Evolutionary conservation across 2,113 vertebrate species (phyloP).

Genomic region (Baryphthengus martii): DNA sequence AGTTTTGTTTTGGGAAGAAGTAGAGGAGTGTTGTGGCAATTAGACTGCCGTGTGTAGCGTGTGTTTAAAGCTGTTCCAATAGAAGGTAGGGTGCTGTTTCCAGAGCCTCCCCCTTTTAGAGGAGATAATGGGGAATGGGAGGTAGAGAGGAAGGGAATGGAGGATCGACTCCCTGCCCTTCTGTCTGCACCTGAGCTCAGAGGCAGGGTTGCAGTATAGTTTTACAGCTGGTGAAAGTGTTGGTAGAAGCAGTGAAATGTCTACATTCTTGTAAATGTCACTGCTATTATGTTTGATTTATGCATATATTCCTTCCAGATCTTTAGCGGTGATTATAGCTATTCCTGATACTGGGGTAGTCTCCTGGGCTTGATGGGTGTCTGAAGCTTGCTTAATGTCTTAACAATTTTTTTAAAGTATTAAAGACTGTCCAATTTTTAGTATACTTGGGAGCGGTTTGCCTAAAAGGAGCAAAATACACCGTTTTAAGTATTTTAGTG

Average conservation of each 20-base stretch:
- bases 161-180: neutral
- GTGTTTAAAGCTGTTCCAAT: neutral
- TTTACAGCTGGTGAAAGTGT: neutral
- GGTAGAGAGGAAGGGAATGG: neutral
- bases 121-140: neutral
- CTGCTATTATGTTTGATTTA: neutral
- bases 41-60: neutral
- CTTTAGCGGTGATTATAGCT: neutral
- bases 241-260: neutral
- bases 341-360: neutral
- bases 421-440: neutral
- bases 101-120: neutral
- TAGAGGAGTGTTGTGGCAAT: neutral
- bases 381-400: neutral
- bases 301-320: neutral
- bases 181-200: neutral
- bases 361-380: neutral
- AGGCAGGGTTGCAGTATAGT: neutral
- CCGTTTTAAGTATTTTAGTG: neutral
- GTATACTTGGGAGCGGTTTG: neutral
- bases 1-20: neutral
- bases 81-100: accelerated
- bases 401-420: neutral
- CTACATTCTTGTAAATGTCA: neutral
- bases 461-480: neutral